A percentile compares a stretch with the other conserved stretches of the same genome.
Evolutionary conservation across 2,888 invertebrate genomes (phyloP).

Genomic region (Andrena praecox): DNA sequence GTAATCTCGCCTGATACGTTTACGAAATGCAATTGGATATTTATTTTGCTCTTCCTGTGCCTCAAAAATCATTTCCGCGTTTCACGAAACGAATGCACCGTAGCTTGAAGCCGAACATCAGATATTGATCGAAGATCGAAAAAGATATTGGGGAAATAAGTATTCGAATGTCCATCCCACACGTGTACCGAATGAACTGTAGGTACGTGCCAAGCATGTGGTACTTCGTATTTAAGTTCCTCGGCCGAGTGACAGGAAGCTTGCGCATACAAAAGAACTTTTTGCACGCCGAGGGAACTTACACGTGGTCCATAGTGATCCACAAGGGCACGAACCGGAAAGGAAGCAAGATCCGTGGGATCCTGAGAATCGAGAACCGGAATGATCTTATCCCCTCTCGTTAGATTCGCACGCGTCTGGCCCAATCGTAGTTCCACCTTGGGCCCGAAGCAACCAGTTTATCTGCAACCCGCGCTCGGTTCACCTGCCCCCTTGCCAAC

Average conservation of each 20-base stretch:
- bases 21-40: too few relatives aligned
- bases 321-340: slow-evolving; percentile 43
- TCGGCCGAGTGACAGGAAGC: not conserved
- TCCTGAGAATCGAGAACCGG: slow-evolving; percentile 58
- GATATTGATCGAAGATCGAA: too few relatives aligned
- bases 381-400: slow-evolving; percentile 61
- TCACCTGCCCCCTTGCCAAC: slow-evolving; percentile 52
- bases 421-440: slow-evolving; percentile 36
- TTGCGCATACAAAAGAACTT: slow-evolving; percentile 50
- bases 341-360: slow-evolving; percentile 63
- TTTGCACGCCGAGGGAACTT: slow-evolving; percentile 36
- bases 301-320: slow-evolving; percentile 33
- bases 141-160: too few relatives aligned
- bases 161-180: too few relatives aligned
- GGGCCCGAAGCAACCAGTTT: slow-evolving; percentile 58
- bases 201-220: not conserved
- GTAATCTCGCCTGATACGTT: too few relatives aligned
- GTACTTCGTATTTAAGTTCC: not conserved
- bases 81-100: too few relatives aligned
- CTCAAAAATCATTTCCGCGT: too few relatives aligned
- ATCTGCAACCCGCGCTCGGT: slow-evolving; percentile 50
- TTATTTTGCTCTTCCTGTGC: too few relatives aligned
- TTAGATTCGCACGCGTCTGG: slow-evolving; percentile 58
- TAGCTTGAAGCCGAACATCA: too few relatives aligned
- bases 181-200: too few relatives aligned